A percentile compares a stretch with the other conserved stretches of the same genome.
phyloP scores from a whole-genome alignment of 2,797 vertebrate genomes.

The Paratrypauchen microcephalus region DNA sequence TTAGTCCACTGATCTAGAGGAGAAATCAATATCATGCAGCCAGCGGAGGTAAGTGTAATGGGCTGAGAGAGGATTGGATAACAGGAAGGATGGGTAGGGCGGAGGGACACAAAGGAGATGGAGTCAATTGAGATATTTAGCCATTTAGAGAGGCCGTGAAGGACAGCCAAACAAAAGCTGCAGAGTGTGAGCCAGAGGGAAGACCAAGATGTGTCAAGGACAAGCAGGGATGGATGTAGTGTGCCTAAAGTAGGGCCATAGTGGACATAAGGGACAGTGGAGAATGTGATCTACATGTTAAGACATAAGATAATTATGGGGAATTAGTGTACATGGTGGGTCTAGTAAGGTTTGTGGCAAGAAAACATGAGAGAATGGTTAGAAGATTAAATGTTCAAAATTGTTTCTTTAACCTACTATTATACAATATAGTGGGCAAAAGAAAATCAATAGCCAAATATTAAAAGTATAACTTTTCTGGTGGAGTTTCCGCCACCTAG shows the following conservation, averaged over 20 bases:
- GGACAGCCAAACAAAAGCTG: conserved; percentile 39
- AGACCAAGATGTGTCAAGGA: conserved; percentile 22
- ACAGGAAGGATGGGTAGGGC: conserved; percentile 22
- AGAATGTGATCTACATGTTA: conserved; percentile 5
- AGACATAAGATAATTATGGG: neutral
- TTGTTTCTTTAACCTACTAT: neutral
- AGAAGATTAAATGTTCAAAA: neutral
- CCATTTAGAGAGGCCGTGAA: conserved; percentile 32
- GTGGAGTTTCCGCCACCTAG: no score
- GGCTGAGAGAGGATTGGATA: conserved; percentile 25
- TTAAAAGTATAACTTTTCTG: no score
- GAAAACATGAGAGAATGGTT: neutral
- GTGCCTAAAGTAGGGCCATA: neutral
- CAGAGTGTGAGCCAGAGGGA: conserved; percentile 8
- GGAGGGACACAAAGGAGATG: conserved; percentile 30
- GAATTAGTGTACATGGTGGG: neutral
- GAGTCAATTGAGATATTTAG: conserved; percentile 38
- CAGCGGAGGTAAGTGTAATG: conserved; percentile 18
- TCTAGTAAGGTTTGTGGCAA: neutral
- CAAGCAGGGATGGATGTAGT: conserved; percentile 6
- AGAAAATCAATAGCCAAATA: no score
- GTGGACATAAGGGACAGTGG: neutral
- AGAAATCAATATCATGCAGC: conserved; percentile 64
- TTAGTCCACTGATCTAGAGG: conserved; percentile 52
- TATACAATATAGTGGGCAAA: no score